Evolutionary conservation across 2,113 vertebrate species (phyloP).

Genomic region (Podarcis raffonei): DNA sequence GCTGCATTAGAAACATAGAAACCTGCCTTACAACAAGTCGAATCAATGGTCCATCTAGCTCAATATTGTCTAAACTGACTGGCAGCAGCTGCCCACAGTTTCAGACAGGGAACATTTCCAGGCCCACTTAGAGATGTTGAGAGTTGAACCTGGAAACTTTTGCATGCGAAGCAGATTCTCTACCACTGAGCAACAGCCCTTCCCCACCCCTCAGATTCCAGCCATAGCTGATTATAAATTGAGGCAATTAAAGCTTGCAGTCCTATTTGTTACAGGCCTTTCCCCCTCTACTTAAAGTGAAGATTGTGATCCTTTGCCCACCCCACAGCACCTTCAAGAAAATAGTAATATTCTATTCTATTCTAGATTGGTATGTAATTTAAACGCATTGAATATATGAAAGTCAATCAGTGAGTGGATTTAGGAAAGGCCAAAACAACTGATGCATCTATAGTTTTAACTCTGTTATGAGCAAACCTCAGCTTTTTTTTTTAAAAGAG

Average conservation of each 20-base stretch:
- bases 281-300: background rate
- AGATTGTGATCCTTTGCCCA: background rate
- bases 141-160: too few relatives aligned
- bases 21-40: too few relatives aligned
- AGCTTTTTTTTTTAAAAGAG: background rate
- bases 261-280: background rate
- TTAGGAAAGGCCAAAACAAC: slow-evolving; percentile 10
- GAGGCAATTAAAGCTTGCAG: background rate
- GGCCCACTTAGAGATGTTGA: too few relatives aligned
- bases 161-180: too few relatives aligned
- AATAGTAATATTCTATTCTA: background rate
- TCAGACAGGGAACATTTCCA: too few relatives aligned
- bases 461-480: background rate
- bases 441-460: background rate
- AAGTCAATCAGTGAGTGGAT: background rate
- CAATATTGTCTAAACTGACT: too few relatives aligned
- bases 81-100: too few relatives aligned
- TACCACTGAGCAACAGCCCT: too few relatives aligned
- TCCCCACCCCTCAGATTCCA: too few relatives aligned
- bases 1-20: too few relatives aligned
- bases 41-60: too few relatives aligned
- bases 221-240: background rate
- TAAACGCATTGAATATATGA: background rate
- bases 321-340: background rate
- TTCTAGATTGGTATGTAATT: background rate